Base-by-base conservation (phyloP, 2,113 vertebrate species). In the Scomber scombrus region DNA sequence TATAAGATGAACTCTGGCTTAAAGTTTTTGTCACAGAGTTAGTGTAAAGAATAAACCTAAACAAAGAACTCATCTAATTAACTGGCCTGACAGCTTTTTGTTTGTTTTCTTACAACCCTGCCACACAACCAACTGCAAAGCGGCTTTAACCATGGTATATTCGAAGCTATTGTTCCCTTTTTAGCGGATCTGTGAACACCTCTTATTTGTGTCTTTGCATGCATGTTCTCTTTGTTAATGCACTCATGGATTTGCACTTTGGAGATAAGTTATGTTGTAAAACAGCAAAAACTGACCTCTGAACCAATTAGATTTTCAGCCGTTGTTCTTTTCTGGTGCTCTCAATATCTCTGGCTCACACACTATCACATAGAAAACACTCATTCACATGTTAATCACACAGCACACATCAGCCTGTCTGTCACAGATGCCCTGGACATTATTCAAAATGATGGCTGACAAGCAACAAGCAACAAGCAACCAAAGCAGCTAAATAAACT, bases 391-490 rank as follows among this genome's bases (percentile, higher is more conserved):
- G 76, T 71, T 79, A 78, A 74, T 71, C 52, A 72, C 29, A 58
- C 61, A 43, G 1, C 67, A 55, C 52, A 8, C 26, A 26, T 26
- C 23, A 26, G 23, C 10, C 57, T 40, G 52, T 67, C 62, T 54
- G 50, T 67, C 71, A 50, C 19, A 45, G 63, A 86, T 74, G 52
- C 31, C 49, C 66, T 61, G 55, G 26, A 83, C 68, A 80, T 76
- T 40, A 67, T 52, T 86, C 81, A 11, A 76, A 84, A 71, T 34
- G 26, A 66, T 61, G 78, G 51, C 69, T 62, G 78, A 80, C 77
- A 69, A 61, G 50, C 73, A 55, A 81, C 77, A 69, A 61, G 50
- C 73, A 55, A 81, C 15, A 43, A 54, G 72, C 21, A 47, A 64
- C 51, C 34, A 67, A 64, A 82, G 78, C 72, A 49, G 62, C 45